Evolutionary conservation across 2,888 invertebrate species (phyloP), one percentile per base, ranked within the genome.

Genomic region (Panopea generosa): DNA sequence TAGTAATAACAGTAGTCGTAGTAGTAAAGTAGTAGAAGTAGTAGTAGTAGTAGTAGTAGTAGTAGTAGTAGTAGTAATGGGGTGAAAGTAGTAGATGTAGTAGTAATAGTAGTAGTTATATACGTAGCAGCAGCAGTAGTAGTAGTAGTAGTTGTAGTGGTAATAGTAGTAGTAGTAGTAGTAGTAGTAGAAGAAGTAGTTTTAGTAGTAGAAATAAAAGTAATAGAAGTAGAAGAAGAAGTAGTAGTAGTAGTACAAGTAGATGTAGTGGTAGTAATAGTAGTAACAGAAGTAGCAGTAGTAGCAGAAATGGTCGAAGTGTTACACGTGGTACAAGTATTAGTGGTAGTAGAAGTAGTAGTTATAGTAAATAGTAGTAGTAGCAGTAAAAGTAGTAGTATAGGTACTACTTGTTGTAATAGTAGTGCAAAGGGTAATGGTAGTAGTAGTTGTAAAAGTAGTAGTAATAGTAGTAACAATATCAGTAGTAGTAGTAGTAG

Each of bases 111-210:
- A n/a, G n/a, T n/a, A n/a, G n/a, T n/a, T n/a, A n/a, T n/a, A n/a
- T n/a, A n/a, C 43, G 57, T 65, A 50, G 45, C 65, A 38, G 29
- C 57, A 1, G 57, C 59, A 59, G 33, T 66, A 57, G 68, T 68
- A 38, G 68, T 61, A 33, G 67, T 57, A 1, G 67, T 67, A 3
- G 67, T 57, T 1, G 57, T 57, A 2, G 67, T 57, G 11, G 67
- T 67, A 47, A 27, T 67, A 22, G 43, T 18, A 2, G 56, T 40
- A 22, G 53, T 45, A 20, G 56, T 56, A 43, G 56, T 57, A n/a
- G 68, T 61, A 14, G 69, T 70, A 26, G 69, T 65, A 27, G 62
- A 52, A 47, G 56, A 40, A 55, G 62, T 50, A n/a, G n/a, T n/a
- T n/a, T n/a, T n/a, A n/a, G n/a, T n/a, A n/a, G n/a, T n/a, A n/a